Base-by-base conservation (phyloP, 1,140 invertebrate genomes). In the Onthophagus taurus region DNA sequence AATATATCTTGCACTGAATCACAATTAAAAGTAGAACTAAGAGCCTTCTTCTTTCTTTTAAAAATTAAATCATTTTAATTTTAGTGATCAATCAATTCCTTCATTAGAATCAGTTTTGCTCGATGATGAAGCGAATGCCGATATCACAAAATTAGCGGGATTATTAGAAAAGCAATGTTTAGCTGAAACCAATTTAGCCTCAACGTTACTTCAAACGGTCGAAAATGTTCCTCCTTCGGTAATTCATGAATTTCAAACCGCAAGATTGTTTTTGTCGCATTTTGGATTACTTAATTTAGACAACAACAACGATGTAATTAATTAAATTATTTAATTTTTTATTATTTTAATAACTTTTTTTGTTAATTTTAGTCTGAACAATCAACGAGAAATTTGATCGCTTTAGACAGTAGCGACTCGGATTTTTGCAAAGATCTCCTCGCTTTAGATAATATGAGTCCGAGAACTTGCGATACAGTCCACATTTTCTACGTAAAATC, bases 401-500 rank as follows among this genome's bases (percentile, higher is more conserved):
- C 84, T 19, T 67, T 97, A 36, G 86, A 95, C 67, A 79, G 78
- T 19, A 74, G 74, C 6, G 70, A 76, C 33, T 59, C 75, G 8
- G 81, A 79, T 12, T 89, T 95, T 59, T 77, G 75, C 17, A 63
- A 69, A 16, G 85, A 90, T 58, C 62, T 89, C 11, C 78, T 70
- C 8, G 80, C 85, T 48, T 65, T 97, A 33, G 89, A 93, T 66
- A 74, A 74, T 29, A 81, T 86, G 46, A 89, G 89, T 53, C 76
- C 82, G 19, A 72, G 91, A 49, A 91, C 87, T 4, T 81, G 81
- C 55, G 90, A 97, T 60, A 97, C 94, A 0, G 89, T 88, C 48
- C 90, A 96, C 63, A 75, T 97, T 47, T 96, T 97, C 69, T 98
- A 97, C 64, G 89, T 93, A 0, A 82, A 85, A 62, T 76, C 85